Percentiles rank a stretch among this genome's conserved stretches.
phyloP scores from a whole-genome alignment of 2,888 invertebrate genomes.

The Melipona bicolor region DNA sequence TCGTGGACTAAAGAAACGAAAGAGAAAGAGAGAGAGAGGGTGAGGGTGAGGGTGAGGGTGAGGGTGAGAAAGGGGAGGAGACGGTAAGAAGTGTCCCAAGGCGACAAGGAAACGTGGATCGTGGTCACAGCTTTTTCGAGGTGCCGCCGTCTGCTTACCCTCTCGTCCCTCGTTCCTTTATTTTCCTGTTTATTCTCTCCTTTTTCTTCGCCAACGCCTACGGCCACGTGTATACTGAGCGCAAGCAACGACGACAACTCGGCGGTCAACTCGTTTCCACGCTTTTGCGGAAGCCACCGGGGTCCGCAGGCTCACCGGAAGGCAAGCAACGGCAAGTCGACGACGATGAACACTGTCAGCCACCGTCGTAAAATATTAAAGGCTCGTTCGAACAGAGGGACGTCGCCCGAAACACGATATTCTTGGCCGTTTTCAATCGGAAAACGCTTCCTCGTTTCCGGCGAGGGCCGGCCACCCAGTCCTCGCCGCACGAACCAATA shows the following conservation, averaged over 20 bases:
- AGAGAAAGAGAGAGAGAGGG: not conserved
- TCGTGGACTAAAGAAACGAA: not conserved
- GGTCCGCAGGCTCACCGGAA: conserved; percentile 31
- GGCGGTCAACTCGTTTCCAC: conserved; percentile 52
- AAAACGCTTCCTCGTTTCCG: conserved; percentile 29
- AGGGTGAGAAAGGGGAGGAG: too few species aligned
- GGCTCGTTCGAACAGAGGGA: not conserved
- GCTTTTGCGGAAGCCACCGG: conserved; percentile 32
- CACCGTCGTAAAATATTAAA: conserved; percentile 53
- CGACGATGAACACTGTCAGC: conserved; percentile 16
- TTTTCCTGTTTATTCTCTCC: not conserved
- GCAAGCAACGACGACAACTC: conserved; percentile 49
- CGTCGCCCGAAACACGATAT: conserved; percentile 4
- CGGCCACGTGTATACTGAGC: conserved; percentile 43
- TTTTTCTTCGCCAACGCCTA: conserved; percentile 8
- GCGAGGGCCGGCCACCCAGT: conserved; percentile 2
- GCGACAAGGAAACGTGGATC: conserved; percentile 29
- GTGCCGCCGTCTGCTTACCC: not conserved
- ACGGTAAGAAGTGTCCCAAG: conserved; percentile 24
- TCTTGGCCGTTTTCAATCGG: conserved; percentile 14
- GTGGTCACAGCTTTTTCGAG: conserved; percentile 21
- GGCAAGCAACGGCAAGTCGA: conserved; percentile 15
- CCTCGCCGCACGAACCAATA: not conserved
- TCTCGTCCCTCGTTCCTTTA: not conserved
- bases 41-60: too few species aligned